Evolutionary conservation across 2,888 invertebrate genomes (phyloP), one percentile per base, ranked within the genome.

Genomic region (Odiellus spinosus): DNA sequence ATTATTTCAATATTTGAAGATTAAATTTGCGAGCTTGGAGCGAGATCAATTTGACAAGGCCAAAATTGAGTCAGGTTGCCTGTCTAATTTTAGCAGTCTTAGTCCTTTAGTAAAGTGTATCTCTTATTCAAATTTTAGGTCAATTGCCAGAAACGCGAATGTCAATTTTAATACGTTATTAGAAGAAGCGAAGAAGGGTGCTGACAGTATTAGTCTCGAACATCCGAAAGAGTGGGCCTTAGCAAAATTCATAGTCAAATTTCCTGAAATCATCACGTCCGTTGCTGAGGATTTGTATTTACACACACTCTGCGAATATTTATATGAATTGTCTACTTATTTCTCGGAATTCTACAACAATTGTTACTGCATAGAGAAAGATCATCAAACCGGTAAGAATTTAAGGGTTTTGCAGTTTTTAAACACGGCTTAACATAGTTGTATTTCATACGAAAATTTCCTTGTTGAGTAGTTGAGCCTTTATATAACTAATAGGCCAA

Each of bases 281-380:
- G 81, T 90, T 33, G 71, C 82, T 0, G 80, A 78, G 56, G 86
- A 91, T 62, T 70, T 95, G 20, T 77, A 74, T 52, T 63, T 91
- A 45, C 91, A 96, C 66, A 76, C 77, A 44, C 69, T 99, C 21
- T 98, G 98, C 64, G 96, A 96, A 63, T 95, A 82, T 66, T 74
- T 95, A 53, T 99, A 91, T 68, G 93, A 96, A 61, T 76, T 96
- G 46, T 78, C 86, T n/a, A 79, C 84, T 4, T 74, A 78, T 2
- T 98, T 96, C 64, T 80, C 87, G 0, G 98, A 99, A 64, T 98
- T 99, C 67, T 98, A 99, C 67, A 93, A 95, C 63, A 78, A 74
- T 59, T 99, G 98, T 67, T 98, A 96, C 63, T 96, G 96, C 63
- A 80, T 99, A 44, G 90, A 95, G 64, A 93, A 88, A 64, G 82